These are phyloP conservation scores for Psilanteris sp. DNA, from an alignment of 1,140 invertebrate genomes.

Conservation along the genomic window DNA sequence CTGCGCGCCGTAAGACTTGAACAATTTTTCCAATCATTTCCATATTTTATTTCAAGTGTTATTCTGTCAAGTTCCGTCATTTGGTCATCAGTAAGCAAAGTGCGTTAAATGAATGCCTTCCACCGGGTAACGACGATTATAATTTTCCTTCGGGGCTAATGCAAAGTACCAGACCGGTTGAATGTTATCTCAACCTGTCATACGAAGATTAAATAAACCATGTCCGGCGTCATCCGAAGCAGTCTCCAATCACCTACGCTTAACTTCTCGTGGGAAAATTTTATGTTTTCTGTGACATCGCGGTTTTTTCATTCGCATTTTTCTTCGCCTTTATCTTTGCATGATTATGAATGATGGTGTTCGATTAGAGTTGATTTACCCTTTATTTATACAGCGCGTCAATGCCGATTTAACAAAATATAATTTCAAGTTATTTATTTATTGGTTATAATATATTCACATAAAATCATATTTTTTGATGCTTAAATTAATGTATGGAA, in stretches of 20 bases:
- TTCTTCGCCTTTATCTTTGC: slow-evolving; percentile 7
- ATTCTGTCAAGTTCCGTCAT: slow-evolving; percentile 59
- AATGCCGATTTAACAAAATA: no score
- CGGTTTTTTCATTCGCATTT: slow-evolving; percentile 5
- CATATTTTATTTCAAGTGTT: slow-evolving; percentile 56
- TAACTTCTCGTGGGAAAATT: slow-evolving; percentile 50
- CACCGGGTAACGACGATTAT: slow-evolving; percentile 58
- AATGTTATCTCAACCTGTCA: slow-evolving; percentile 65
- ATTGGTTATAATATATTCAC: no score
- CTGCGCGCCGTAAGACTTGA: slow-evolving; percentile 6
- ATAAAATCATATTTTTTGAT: no score
- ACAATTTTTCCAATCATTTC: slow-evolving; percentile 47
- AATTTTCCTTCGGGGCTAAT: slow-evolving; percentile 59
- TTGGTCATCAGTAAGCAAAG: slow-evolving; percentile 58
- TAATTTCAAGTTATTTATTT: no score
- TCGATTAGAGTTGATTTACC: no score
- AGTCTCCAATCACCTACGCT: slow-evolving; percentile 49
- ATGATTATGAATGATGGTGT: slow-evolving; percentile 3
- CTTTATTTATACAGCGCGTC: no score
- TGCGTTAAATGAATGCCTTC: slow-evolving; percentile 61
- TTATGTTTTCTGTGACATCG: slow-evolving; percentile 43
- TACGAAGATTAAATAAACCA: slow-evolving; percentile 63
- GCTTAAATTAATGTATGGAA: no score
- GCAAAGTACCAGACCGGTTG: slow-evolving; percentile 60
- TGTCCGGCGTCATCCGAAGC: slow-evolving; percentile 57